These are phyloP conservation scores for Trematomus loennbergii DNA, from an alignment of 2,113 vertebrate species.

Conservation along the genomic window DNA sequence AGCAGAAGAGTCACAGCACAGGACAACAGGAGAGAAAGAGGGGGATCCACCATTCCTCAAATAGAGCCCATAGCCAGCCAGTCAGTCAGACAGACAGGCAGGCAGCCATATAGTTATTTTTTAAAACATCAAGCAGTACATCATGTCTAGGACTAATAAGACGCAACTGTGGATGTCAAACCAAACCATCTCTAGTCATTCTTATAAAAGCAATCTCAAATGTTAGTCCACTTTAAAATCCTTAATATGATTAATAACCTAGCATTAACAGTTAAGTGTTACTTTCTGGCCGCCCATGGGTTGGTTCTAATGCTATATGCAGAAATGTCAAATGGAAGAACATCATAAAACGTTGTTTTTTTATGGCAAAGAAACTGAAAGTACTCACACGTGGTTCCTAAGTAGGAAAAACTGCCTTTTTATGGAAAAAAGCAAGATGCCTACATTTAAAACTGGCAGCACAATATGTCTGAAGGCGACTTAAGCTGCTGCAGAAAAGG, in stretches of 20 bases:
- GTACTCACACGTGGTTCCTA: background rate
- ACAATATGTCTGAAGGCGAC: slow-evolving; percentile 13
- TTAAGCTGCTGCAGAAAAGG: slow-evolving; percentile 21
- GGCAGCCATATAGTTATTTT: slow-evolving; percentile 28
- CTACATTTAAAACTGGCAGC: slow-evolving; percentile 9
- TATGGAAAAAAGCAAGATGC: background rate
- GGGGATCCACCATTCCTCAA: slow-evolving; percentile 61
- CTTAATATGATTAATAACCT: background rate
- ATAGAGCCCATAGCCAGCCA: slow-evolving; percentile 32
- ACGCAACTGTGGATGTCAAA: background rate
- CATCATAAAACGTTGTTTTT: background rate
- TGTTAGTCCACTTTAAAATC: background rate
- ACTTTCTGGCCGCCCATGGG: background rate
- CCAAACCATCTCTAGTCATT: background rate
- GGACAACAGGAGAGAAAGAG: slow-evolving; percentile 35
- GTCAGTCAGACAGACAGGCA: slow-evolving; percentile 10
- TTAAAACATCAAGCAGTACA: slow-evolving; percentile 9
- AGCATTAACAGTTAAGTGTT: background rate
- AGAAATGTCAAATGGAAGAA: background rate
- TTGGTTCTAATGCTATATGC: background rate
- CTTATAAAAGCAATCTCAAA: background rate
- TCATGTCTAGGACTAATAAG: background rate
- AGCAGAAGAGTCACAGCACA: slow-evolving; percentile 46
- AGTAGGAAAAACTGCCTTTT: background rate
- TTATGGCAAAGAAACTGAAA: background rate